Conservation (phyloP, 2,888 invertebrate genomes). For the Thymelicus acteon region DNA sequence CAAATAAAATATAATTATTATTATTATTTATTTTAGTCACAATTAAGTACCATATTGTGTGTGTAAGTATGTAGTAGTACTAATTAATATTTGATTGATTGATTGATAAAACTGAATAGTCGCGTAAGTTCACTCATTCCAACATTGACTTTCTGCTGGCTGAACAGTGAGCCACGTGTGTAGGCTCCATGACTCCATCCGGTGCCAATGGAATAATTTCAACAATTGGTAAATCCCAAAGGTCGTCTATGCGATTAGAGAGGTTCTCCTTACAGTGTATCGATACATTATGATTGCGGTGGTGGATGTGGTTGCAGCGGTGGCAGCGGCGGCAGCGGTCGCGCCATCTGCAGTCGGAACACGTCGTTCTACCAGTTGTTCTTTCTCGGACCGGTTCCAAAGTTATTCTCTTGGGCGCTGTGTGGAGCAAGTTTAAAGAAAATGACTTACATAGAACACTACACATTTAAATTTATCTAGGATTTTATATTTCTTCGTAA, state of each 20-base stretch:
- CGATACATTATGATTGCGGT: slow-evolving; percentile 15
- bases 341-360: background rate
- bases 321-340: too few relatives aligned
- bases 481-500: background rate
- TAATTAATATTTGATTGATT: too few relatives aligned
- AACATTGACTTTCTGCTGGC: background rate
- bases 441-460: background rate
- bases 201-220: slow-evolving; percentile 19
- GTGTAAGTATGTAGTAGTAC: too few relatives aligned
- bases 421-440: slow-evolving; percentile 11
- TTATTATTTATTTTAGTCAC: too few relatives aligned
- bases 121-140: too few relatives aligned
- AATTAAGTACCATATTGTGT: too few relatives aligned
- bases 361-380: slow-evolving; percentile 23
- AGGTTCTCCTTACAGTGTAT: slow-evolving; percentile 3
- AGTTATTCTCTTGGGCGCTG: slow-evolving; percentile 15
- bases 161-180: background rate
- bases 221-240: slow-evolving; percentile 12
- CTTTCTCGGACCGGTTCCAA: slow-evolving; percentile 14
- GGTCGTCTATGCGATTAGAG: slow-evolving; percentile 8
- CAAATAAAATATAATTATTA: too few relatives aligned
- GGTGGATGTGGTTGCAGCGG: background rate
- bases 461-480: background rate
- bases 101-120: too few relatives aligned
- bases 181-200: background rate